phyloP scores from a whole-genome alignment of 1,140 invertebrate species.

The Ylistrum balloti region DNA sequence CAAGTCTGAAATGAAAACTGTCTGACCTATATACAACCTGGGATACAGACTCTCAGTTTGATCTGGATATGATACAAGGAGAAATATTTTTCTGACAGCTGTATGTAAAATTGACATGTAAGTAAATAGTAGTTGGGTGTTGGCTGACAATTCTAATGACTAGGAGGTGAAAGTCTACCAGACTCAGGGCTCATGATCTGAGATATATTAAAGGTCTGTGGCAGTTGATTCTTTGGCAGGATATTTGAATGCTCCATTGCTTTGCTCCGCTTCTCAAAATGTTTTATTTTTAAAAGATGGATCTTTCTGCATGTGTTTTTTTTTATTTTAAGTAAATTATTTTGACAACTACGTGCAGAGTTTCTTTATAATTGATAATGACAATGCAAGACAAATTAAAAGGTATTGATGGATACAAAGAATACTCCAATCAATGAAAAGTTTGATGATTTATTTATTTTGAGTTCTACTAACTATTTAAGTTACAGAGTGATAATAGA shows the following conservation, averaged over 20 bases:
- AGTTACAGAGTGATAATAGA: too few relatives aligned
- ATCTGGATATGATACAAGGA: not conserved
- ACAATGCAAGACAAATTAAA: too few relatives aligned
- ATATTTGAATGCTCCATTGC: not conserved
- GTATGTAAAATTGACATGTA: slow-evolving; percentile 34
- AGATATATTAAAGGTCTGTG: not conserved
- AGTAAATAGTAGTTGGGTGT: not conserved
- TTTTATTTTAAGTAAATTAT: too few relatives aligned
- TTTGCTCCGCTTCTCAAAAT: too few relatives aligned
- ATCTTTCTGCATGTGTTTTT: too few relatives aligned
- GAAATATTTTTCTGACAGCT: slow-evolving; percentile 27
- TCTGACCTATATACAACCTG: not conserved
- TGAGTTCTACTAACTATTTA: too few relatives aligned
- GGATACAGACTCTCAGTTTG: not conserved
- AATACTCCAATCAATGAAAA: too few relatives aligned
- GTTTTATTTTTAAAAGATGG: too few relatives aligned
- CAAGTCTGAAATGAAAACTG: not conserved
- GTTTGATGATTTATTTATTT: too few relatives aligned
- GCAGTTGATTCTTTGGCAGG: not conserved
- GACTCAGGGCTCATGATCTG: not conserved
- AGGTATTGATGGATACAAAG: too few relatives aligned
- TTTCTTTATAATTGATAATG: too few relatives aligned
- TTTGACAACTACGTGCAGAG: too few relatives aligned
- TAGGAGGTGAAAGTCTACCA: not conserved
- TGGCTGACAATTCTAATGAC: not conserved